Evolutionary conservation across 2,888 invertebrate species (phyloP).

Genomic region (Polyommatus iphigenia): DNA sequence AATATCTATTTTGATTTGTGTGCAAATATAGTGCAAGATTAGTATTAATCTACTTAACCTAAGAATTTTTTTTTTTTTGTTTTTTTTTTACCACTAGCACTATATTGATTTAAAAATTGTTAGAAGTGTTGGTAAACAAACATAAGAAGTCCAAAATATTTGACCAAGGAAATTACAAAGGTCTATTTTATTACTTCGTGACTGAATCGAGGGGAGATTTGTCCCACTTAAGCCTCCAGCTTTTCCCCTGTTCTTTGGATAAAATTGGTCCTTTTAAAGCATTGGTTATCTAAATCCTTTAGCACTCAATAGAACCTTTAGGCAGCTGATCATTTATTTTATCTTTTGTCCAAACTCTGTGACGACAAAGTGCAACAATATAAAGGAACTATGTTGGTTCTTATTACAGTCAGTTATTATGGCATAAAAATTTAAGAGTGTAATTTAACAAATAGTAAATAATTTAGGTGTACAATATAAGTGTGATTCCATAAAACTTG

Average conservation of each 20-base stretch:
- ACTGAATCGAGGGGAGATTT: slow-evolving; percentile 76
- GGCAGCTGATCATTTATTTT: slow-evolving; percentile 26
- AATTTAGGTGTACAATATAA: no score
- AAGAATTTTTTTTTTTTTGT: no score
- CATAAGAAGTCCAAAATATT: slow-evolving; percentile 60
- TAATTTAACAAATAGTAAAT: no score
- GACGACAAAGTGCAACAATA: neutral
- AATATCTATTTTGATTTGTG: no score
- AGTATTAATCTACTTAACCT: no score
- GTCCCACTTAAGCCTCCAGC: slow-evolving; percentile 72
- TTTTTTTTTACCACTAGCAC: no score
- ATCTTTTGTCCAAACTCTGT: neutral
- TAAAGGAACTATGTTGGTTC: neutral
- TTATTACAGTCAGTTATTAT: neutral
- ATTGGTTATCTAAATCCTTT: slow-evolving; percentile 69
- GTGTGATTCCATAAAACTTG: neutral
- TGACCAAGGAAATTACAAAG: slow-evolving; percentile 70
- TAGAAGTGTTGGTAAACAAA: neutral
- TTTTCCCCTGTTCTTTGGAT: slow-evolving; percentile 72
- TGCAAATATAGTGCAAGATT: no score
- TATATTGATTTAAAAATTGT: neutral
- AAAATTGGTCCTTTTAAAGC: slow-evolving; percentile 68
- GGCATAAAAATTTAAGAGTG: no score
- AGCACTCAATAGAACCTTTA: slow-evolving; percentile 65
- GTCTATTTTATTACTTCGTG: slow-evolving; percentile 70